A percentile compares a stretch with the other conserved stretches of the same genome.
Evolutionary conservation across 2,113 vertebrate genomes (phyloP).

Genomic region (Limnothrissa miodon): DNA sequence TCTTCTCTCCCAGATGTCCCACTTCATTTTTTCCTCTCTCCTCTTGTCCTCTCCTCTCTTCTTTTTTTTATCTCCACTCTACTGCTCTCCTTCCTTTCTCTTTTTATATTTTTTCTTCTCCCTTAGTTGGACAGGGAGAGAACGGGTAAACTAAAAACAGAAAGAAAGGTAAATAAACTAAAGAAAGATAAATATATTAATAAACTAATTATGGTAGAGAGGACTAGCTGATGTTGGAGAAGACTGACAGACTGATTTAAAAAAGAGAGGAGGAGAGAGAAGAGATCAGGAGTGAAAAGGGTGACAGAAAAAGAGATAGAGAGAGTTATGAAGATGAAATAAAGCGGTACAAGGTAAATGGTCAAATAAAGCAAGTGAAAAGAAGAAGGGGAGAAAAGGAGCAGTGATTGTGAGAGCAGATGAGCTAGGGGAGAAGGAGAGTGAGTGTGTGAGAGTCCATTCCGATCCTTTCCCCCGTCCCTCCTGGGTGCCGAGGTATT

Average conservation of each 20-base stretch:
- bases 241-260: background rate
- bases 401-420: background rate
- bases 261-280: background rate
- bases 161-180: background rate
- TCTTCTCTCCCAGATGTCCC: too few relatives aligned
- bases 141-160: background rate
- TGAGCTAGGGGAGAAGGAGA: background rate
- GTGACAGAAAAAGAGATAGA: background rate
- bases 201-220: background rate
- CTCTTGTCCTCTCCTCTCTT: too few relatives aligned
- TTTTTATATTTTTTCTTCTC: background rate
- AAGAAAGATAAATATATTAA: background rate
- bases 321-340: background rate
- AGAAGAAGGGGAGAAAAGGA: background rate
- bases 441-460: slow-evolving; percentile 18
- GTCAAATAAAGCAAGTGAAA: background rate
- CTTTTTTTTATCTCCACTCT: too few relatives aligned
- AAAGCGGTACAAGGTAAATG: background rate
- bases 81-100: too few relatives aligned
- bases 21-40: too few relatives aligned
- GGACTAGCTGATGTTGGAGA: background rate
- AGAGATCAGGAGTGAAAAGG: background rate
- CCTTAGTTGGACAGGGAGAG: background rate
- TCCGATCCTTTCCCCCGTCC: slow-evolving; percentile 43
- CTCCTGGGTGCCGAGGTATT: slow-evolving; percentile 43